These are phyloP conservation scores for Tenthredo scrophulariae DNA, from an alignment of 2,888 invertebrate species.

Conservation along the genomic window DNA sequence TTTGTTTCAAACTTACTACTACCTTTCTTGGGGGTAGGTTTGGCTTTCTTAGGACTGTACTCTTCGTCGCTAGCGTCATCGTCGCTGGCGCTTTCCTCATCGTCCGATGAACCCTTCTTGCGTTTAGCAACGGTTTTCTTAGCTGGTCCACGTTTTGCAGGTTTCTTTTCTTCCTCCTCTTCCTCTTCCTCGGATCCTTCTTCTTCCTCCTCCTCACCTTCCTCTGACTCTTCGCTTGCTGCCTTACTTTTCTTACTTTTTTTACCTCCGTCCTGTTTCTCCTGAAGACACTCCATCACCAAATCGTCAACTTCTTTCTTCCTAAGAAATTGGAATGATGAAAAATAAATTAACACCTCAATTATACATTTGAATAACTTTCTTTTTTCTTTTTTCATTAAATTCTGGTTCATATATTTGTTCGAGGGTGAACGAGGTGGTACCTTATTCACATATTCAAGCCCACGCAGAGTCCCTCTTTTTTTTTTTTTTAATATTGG, in stretches of 20 bases:
- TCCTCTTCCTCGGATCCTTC: conserved; percentile 79
- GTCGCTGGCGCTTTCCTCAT: conserved; percentile 80
- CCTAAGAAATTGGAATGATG: conserved; percentile 75
- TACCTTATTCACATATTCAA: conserved; percentile 61
- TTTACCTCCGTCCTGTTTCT: conserved; percentile 76
- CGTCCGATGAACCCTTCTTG: conserved; percentile 79
- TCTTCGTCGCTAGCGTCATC: conserved; percentile 82
- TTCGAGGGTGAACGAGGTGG: conserved; percentile 77
- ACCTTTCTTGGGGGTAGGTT: conserved; percentile 80
- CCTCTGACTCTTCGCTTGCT: conserved; percentile 77
- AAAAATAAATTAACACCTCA: neutral
- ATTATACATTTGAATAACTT: neutral
- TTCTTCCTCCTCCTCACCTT: conserved; percentile 79
- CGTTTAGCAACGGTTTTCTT: conserved; percentile 79
- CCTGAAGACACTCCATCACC: conserved; percentile 87
- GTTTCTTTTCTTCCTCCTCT: conserved; percentile 81
- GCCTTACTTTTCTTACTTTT: conserved; percentile 77
- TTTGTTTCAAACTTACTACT: conserved; percentile 56
- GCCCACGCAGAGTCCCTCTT: conserved; percentile 74
- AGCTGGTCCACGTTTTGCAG: conserved; percentile 80
- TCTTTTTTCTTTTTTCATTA: neutral
- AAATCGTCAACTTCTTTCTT: conserved; percentile 93
- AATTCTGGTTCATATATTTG: conserved; percentile 60
- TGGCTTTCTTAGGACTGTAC: conserved; percentile 82
- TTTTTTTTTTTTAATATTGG: conserved; percentile 71